Percentiles rank a stretch among this genome's conserved stretches.
These are phyloP conservation scores for Cepaea nemoralis DNA, from an alignment of 1,140 invertebrate species.

Conservation along the genomic window DNA sequence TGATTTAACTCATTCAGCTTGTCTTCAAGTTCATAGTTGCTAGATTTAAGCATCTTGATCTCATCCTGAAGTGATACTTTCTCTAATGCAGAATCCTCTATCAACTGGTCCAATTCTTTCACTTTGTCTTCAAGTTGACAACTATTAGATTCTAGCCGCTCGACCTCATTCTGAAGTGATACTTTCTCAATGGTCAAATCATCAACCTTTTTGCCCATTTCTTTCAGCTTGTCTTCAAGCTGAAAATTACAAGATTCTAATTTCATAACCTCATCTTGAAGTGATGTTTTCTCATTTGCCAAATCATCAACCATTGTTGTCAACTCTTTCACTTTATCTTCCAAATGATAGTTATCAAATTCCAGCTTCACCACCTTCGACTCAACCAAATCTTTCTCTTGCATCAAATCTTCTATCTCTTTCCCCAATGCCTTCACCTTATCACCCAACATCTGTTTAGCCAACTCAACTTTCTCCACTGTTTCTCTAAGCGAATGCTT, in stretches of 20 bases:
- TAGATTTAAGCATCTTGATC: background rate
- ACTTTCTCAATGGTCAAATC: background rate
- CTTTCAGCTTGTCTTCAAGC: background rate
- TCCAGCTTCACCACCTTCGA: background rate
- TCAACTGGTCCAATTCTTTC: background rate
- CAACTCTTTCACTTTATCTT: constrained; percentile 6
- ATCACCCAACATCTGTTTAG: background rate
- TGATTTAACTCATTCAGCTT: background rate
- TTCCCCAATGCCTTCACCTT: background rate
- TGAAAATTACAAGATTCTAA: background rate
- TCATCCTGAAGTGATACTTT: background rate
- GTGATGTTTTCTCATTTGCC: background rate
- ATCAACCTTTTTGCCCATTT: background rate
- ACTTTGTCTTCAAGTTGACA: background rate
- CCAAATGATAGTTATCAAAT: background rate
- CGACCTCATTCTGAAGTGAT: background rate
- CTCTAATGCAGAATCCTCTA: background rate
- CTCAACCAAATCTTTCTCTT: too few relatives aligned
- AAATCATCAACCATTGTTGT: background rate
- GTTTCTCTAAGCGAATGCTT: background rate
- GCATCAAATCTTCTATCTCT: background rate
- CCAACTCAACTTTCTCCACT: background rate
- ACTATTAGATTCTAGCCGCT: background rate
- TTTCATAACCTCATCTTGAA: background rate
- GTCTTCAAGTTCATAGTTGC: background rate